These are phyloP conservation scores for Panagrolaimus sp. DNA, from an alignment of 1,140 invertebrate genomes.

Conservation along the genomic window DNA sequence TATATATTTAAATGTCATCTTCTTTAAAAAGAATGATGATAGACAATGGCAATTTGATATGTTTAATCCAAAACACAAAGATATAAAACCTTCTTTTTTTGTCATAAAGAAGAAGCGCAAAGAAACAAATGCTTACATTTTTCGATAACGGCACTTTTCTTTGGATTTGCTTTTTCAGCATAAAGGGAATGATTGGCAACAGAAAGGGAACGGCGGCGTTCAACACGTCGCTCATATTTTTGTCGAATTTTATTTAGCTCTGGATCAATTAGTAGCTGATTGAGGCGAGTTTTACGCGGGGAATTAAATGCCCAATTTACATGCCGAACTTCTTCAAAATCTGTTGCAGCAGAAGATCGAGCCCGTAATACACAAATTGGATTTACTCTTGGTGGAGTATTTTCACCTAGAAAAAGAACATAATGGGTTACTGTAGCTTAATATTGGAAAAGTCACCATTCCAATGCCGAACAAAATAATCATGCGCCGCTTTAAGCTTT, in stretches of 20 bases:
- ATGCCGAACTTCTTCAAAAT: neutral
- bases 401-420: neutral
- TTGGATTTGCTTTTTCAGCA: conserved; percentile 7
- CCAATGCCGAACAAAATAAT: conserved; percentile 4
- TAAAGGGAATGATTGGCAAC: neutral
- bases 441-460: conserved; percentile 1
- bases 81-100: too few species aligned
- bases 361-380: neutral
- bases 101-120: neutral
- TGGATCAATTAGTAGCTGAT: conserved; percentile 7
- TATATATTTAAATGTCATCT: too few species aligned
- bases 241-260: conserved; percentile 8
- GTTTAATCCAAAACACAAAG: too few species aligned
- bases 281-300: neutral
- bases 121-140: conserved; percentile 1
- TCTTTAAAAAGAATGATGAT: too few species aligned
- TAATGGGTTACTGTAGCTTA: neutral
- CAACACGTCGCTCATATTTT: neutral
- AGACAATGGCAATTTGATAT: too few species aligned
- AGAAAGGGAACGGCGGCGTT: neutral
- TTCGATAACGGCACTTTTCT: neutral
- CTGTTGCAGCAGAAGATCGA: neutral
- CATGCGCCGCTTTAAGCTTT: neutral
- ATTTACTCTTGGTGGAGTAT: neutral
- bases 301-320: neutral